These are phyloP conservation scores for Plecturocebus donacophilus DNA, from an alignment of 2,113 vertebrate species.

Conservation along the genomic window DNA sequence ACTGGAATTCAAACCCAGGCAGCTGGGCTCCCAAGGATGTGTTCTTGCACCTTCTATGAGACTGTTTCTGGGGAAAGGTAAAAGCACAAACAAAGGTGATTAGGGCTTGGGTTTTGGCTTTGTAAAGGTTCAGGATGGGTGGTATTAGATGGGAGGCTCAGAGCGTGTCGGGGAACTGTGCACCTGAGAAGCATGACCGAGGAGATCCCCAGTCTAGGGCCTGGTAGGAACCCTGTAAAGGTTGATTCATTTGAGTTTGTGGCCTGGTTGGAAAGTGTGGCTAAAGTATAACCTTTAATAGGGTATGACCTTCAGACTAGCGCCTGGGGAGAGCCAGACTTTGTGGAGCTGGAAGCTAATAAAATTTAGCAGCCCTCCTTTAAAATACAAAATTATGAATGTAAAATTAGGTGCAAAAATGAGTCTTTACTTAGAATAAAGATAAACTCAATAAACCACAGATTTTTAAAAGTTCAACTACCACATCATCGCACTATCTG, in stretches of 20 bases:
- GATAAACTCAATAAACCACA: background rate
- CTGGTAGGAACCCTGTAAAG: background rate
- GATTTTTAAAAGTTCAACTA: background rate
- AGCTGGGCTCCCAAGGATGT: too few relatives aligned
- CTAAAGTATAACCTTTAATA: background rate
- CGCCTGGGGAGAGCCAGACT: background rate
- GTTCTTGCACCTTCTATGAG: too few relatives aligned
- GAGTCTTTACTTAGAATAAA: background rate
- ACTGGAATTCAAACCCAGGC: too few relatives aligned
- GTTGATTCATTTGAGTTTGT: background rate
- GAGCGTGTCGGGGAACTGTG: too few relatives aligned
- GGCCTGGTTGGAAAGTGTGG: background rate
- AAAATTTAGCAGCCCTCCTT: background rate
- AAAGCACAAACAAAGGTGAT: too few relatives aligned
- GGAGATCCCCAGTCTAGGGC: background rate
- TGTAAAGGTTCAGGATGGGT: too few relatives aligned
- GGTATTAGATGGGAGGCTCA: too few relatives aligned
- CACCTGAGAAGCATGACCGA: too few relatives aligned
- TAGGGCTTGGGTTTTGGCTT: too few relatives aligned
- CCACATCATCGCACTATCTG: background rate
- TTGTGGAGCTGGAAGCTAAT: background rate
- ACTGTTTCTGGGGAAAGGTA: too few relatives aligned
- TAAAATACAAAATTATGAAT: background rate
- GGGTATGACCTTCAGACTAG: background rate
- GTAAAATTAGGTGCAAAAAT: background rate